Conservation (phyloP, 2,888 invertebrate genomes). For the Caenorhabditis japonica region DNA sequence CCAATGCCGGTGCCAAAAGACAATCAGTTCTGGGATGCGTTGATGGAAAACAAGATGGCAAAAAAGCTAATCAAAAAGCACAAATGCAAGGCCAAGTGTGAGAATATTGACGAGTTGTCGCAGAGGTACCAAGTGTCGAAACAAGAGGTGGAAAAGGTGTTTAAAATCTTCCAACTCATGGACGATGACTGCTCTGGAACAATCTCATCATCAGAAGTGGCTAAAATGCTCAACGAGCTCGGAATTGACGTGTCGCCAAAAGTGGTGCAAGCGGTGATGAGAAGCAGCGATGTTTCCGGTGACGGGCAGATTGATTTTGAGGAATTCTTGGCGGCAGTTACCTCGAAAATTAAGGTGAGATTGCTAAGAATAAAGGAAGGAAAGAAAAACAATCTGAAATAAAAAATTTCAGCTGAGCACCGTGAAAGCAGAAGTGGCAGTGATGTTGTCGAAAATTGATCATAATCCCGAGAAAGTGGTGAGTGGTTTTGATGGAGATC, state of each 20-base stretch:
- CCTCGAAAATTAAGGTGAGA: constrained; percentile 67
- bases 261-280: constrained; percentile 70
- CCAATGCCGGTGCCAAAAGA: constrained; percentile 63
- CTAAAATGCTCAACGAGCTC: constrained; percentile 66
- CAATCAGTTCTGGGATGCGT: constrained; percentile 65
- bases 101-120: constrained; percentile 60
- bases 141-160: constrained; percentile 66
- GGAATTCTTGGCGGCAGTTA: constrained; percentile 66
- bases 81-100: constrained; percentile 48
- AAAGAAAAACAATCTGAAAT: too few relatives aligned
- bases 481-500: constrained; percentile 22
- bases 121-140: constrained; percentile 56
- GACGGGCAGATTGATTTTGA: constrained; percentile 70
- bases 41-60: constrained; percentile 63
- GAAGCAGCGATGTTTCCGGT: constrained; percentile 64
- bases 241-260: constrained; percentile 69
- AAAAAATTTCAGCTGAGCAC: constrained; percentile 58
- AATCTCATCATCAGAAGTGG: constrained; percentile 65
- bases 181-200: constrained; percentile 68
- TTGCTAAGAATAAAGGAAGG: too few relatives aligned
- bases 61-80: constrained; percentile 68
- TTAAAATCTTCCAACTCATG: constrained; percentile 67
- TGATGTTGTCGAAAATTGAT: constrained; percentile 63
- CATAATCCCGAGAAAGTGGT: constrained; percentile 62
- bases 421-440: constrained; percentile 63